Evolutionary conservation across 2,888 invertebrate species (phyloP), one percentile per base, ranked within the genome.

Genomic region (Phaedon cochleariae): DNA sequence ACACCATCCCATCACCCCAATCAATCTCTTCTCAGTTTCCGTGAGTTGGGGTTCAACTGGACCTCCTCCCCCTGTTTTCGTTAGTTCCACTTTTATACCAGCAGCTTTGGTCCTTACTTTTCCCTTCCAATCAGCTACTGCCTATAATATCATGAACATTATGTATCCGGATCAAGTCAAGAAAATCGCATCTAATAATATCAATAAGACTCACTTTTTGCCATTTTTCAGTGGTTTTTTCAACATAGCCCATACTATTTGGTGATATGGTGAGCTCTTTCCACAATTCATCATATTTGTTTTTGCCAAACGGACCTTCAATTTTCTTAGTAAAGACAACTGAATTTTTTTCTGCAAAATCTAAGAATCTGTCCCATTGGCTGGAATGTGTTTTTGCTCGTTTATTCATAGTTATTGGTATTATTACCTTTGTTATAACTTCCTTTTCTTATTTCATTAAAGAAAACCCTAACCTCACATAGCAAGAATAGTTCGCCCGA

Each of bases 51-150:
- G 22, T 21, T 22, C 57, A 26, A 12, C n/a, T 9, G 9, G 9
- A 26, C 51, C 51, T 22, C 51, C 51, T 21, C 51, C 51, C 15
- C 49, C 49, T 26, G 51, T 52, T 52, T 52, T 52, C 3, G 1
- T 22, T 12, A 26, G 51, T 12, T 52, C 29, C 15, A 26, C 4
- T 45, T 17, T 57, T 57, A 57, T 45, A 22, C n/a, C 26, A 21
- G 22, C 45, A n/a, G 45, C 45, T 45, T 57, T 57, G 10, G 57
- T 12, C n/a, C 15, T 41, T 17, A 22, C 26, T 57, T 41, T 45
- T 9, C 57, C 45, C 12, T 22, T 57, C 57, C 57, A 57, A 37
- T 57, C 57, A 45, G 57, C 21, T 12, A 57, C 57, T 41, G 45
- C 57, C 57, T 45, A 41, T 45, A 45, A 45, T 12, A 45, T 12